Evolutionary conservation across 2,888 invertebrate genomes (phyloP), one percentile per base, ranked within the genome.

Genomic region (Trimorus sp.): DNA sequence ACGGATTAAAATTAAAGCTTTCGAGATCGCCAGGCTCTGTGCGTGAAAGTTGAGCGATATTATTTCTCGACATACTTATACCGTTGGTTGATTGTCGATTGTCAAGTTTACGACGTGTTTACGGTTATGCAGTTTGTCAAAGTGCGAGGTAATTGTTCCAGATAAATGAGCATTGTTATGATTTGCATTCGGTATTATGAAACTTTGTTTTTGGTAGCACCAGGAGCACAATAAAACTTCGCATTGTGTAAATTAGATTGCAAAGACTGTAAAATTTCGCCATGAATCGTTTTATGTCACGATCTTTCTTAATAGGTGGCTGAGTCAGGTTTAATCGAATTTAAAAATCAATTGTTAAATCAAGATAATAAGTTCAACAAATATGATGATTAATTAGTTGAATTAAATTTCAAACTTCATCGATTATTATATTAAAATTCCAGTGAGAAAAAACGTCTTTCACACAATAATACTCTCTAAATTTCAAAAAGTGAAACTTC

Each of bases 91-190:
- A 71, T 80, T 63, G 53, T 80, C 70, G 70, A 73, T 76, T 77
- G 77, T 81, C 77, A 68, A 68, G 62, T 81, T 77, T 77, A 81
- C 68, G 77, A 73, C 53, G 53, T 76, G 81, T 76, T 81, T 76
- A 76, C 42, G 68, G 53, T 53, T 53, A 54, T 71, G 53, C 48
- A 76, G 70, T 75, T 70, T 80, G 70, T 65, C 70, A 75, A 80
- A 80, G 63, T 53, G 48, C 51, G 56, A 16, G 16, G 56, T 80
- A 74, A 80, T 80, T 70, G 79, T 65, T 80, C 42, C 48, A 53
- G 60, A 48, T 53, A 80, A 75, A 75, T 75, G 65, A 75, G 63
- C 63, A 48, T 69, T 58, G 63, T 51, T 59, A 40, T 9, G 62
- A 73, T 73, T 73, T 73, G 56, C 68, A 79, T 68, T 68, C 68